Evolutionary conservation across 1,140 invertebrate species (phyloP), one percentile per base, ranked within the genome.

Genomic region (Drosophila tsacasi): DNA sequence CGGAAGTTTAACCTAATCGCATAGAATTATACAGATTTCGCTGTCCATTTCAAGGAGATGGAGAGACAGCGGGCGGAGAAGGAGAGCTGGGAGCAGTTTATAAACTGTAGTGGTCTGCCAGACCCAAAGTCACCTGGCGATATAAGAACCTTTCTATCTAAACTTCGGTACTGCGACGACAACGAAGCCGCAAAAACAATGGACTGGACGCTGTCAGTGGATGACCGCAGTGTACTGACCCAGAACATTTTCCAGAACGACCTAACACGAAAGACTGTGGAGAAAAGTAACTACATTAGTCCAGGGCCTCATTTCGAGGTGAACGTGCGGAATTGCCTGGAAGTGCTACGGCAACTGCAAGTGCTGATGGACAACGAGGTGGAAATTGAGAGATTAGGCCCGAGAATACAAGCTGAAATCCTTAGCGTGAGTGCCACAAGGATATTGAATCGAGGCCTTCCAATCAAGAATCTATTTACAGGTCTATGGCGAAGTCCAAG

Each of bases 21-120:
- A 3, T 6, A 0, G 3, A 7, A 19, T 21, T 39, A 7, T 23
- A 10, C 25, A 86, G 83, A 66, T 7, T 44, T 60, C 1, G 21
- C 44, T 0, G 2, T 1, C 2, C 49, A 75, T 9, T 75, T 58
- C 12, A 57, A 23, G 12, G 19, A 30, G 4, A n/a, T 78, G 5
- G 67, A 79, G 37, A 7, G 5, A 10, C 32, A 80, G 10, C 58
- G 73, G 7, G 40, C 49, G 7, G 19, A 21, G 2, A 40, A 40
- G 8, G 80, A 52, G 0, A 63, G 61, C 17, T 92, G 91, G 91
- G 58, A 80, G 2, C 65, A 63, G 37, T 80, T 73, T 52, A 12
- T 86, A 9, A 65, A 59, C 2, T 92, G 91, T n/a, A 74, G 81
- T 61, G 76, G 68, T 0, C n/a, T 92, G 40, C 91, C 91, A 6